Evolutionary conservation across 2,888 invertebrate species (phyloP).

Genomic region (Melipona bicolor): DNA sequence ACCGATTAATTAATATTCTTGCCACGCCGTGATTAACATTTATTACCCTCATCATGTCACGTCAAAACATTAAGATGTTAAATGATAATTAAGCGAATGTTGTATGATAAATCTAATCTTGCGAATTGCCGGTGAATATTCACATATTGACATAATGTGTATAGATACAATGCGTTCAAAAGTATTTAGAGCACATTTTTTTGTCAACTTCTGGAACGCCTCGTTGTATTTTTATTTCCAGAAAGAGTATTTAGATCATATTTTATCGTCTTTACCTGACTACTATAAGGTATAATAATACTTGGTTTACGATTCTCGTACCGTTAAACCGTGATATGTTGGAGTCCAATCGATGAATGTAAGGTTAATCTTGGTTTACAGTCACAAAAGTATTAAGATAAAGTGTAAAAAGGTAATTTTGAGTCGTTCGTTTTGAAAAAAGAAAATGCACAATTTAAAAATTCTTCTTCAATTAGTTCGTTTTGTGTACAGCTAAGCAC

Average conservation of each 20-base stretch:
- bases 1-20: constrained; percentile 52
- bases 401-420: not conserved
- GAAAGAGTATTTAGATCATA: constrained; percentile 5
- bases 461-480: not conserved
- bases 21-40: constrained; percentile 11
- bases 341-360: constrained; percentile 26
- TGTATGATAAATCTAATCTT: constrained; percentile 4
- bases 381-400: not conserved
- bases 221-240: not conserved
- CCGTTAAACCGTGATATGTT: constrained; percentile 45
- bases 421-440: not conserved
- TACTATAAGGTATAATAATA: constrained; percentile 15
- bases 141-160: not conserved
- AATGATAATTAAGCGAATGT: constrained; percentile 24
- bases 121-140: not conserved
- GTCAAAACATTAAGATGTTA: constrained; percentile 20
- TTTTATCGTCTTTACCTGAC: constrained; percentile 5
- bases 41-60: constrained; percentile 26
- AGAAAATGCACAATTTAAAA: not conserved
- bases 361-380: constrained; percentile 12
- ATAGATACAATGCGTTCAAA: not conserved
- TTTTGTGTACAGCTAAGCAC: not conserved
- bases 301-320: constrained; percentile 34
- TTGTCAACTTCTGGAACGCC: not conserved
- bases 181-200: not conserved